Evolutionary conservation across 1,140 invertebrate species (phyloP), one percentile per base, ranked within the genome.

Genomic region (Heliconius eleuchia): DNA sequence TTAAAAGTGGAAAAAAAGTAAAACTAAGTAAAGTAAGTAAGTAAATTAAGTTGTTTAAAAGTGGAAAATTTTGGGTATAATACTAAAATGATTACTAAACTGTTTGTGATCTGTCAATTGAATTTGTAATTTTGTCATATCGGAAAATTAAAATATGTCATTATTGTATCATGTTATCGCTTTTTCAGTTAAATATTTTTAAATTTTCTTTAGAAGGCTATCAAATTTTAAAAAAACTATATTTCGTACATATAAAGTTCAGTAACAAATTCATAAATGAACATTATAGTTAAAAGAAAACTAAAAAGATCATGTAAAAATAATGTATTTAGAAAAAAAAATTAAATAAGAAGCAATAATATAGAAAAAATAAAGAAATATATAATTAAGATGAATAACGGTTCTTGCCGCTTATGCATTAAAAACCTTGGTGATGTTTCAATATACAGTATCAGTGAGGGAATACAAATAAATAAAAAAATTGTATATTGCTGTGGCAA

Each of bases 401-500:
- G 85, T 77, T 9, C 86, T 23, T 94, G 92, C 77, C 86, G 92
- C 37, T 72, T 93, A 73, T 94, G 92, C 74, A 88, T 84, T 80
- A 83, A 84, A 74, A 88, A 88, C 73, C 77, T 84, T 55, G 91
- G 88, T 37, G 83, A 76, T 7, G 72, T 80, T 66, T 80, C 82
- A 71, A 87, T 93, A 66, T 91, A 88, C 77, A 80, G 84, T 50
- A 74, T 81, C 34, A 84, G 78, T 23, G 57, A 84, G 73, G 85
- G 78, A 70, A 46, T 87, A 3, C 74, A 82, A 76, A 71, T 88
- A 39, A 85, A 81, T 78, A 71, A 79, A 39, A 91, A 91, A 90
- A 88, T 93, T 52, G 86, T 86, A 84, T 85, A 90, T 81, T 92
- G 90, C 46, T 93, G 91, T 75, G 55, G 81, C 8, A 91, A 90